Conservation (phyloP, 2,797 vertebrate genomes). For the Phrynocephalus forsythii region DNA sequence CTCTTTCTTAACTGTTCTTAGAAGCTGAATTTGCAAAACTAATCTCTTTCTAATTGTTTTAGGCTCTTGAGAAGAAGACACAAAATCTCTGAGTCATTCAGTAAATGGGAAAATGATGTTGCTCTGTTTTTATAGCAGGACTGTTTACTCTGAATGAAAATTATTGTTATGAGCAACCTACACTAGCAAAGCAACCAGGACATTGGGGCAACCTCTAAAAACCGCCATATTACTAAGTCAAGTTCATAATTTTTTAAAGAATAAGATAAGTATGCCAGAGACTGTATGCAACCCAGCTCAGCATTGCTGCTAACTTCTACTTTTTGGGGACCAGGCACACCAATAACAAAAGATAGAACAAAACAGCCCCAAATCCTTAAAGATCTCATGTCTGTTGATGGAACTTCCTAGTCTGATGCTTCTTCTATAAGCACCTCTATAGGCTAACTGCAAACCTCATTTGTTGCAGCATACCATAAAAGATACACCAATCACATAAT, state of each 20-base stretch:
- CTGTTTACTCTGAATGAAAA: too few species aligned
- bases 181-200: background rate
- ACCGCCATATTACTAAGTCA: constrained; percentile 16
- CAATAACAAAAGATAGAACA: too few species aligned
- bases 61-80: background rate
- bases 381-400: background rate
- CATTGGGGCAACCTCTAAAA: background rate
- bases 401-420: background rate
- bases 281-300: constrained; percentile 20
- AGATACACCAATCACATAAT: constrained; percentile 12
- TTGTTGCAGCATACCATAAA: constrained; percentile 25
- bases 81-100: background rate
- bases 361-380: background rate
- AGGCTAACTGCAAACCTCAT: constrained; percentile 8
- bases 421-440: constrained; percentile 39
- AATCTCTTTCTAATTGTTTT: background rate
- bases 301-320: background rate
- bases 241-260: constrained; percentile 19
- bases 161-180: constrained; percentile 26
- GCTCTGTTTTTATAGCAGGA: constrained; percentile 25
- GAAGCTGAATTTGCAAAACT: background rate
- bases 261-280: background rate
- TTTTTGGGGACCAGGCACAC: too few species aligned
- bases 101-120: background rate
- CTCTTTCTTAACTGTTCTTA: background rate